Evolutionary conservation across 2,797 vertebrate species (phyloP), one percentile per base, ranked within the genome.

Genomic region (Delichon dasypus): DNA sequence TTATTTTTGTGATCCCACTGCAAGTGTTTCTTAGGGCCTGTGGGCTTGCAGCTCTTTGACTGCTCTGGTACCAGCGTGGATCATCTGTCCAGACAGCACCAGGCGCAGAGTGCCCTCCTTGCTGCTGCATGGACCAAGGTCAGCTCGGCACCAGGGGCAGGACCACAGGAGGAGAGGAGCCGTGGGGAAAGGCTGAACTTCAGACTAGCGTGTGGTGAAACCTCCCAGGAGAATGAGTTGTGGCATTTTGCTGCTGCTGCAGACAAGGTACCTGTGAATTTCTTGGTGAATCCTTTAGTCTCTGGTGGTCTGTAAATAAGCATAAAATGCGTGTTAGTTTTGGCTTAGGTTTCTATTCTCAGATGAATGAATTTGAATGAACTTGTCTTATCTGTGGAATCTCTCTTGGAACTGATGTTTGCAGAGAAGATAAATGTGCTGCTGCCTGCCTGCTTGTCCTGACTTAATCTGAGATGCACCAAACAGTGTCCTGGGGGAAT

Each of bases 291-390:
- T 95, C 93, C 74, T 96, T 94, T 96, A 96, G 93, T 97, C 95
- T 94, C 93, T 87, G 96, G 95, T 97, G 96, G 95, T 97, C 95
- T 95, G 95, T 94, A 96, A 96, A 97, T 95, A 96, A 95, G 93
- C 93, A 97, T 95, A 97, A 97, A 96, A 95, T 95, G 95, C 71
- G 40, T 95, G 96, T 96, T 96, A 96, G 96, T 93, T 95, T 97
- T 97, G 95, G 96, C 96, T 96, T 95, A 47, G 84, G 93, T 95
- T 95, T 94, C 95, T 92, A 90, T 94, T 96, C 93, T 97, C 96
- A 97, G 94, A 95, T 97, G 95, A 97, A 95, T 93, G 94, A 95
- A 94, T 97, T 95, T 96, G 96, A 97, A 97, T 96, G 94, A 96
- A 97, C 95, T 97, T 97, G 96, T 97, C 86, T 97, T 97, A 96